Conservation (phyloP, 2,888 invertebrate species). For the Parnassius apollo region DNA sequence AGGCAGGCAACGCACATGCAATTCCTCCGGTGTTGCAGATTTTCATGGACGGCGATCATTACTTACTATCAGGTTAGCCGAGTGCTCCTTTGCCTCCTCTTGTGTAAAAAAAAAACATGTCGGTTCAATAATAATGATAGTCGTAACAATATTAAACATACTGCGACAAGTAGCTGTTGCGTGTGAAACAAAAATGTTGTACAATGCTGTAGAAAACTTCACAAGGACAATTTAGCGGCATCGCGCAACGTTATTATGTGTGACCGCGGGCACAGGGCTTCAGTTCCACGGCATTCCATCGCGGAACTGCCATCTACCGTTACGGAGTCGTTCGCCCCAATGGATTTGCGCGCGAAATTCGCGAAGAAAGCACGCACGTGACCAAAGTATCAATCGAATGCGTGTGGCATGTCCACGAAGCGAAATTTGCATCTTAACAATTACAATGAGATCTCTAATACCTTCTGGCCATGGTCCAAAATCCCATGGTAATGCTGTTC, state of each 20-base stretch:
- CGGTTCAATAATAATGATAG: too few relatives aligned
- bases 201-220: conserved; percentile 1
- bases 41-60: too few relatives aligned
- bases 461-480: conserved; percentile 47
- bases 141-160: too few relatives aligned
- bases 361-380: conserved; percentile 78
- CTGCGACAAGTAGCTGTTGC: too few relatives aligned
- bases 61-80: too few relatives aligned
- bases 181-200: not conserved
- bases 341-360: conserved; percentile 75
- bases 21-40: too few relatives aligned
- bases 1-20: too few relatives aligned
- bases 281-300: conserved; percentile 58
- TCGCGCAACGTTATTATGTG: conserved; percentile 18
- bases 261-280: conserved; percentile 29
- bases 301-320: conserved; percentile 71
- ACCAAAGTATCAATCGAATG: conserved; percentile 59
- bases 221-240: conserved; percentile 7
- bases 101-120: too few relatives aligned
- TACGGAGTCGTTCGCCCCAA: conserved; percentile 56
- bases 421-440: conserved; percentile 33
- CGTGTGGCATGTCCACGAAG: conserved; percentile 44
- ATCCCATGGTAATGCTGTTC: conserved; percentile 41
- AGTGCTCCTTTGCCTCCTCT: too few relatives aligned
- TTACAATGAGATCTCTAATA: conserved; percentile 39